phyloP scores from a whole-genome alignment of 2,888 invertebrate species.

The Limnephilus auricula region DNA sequence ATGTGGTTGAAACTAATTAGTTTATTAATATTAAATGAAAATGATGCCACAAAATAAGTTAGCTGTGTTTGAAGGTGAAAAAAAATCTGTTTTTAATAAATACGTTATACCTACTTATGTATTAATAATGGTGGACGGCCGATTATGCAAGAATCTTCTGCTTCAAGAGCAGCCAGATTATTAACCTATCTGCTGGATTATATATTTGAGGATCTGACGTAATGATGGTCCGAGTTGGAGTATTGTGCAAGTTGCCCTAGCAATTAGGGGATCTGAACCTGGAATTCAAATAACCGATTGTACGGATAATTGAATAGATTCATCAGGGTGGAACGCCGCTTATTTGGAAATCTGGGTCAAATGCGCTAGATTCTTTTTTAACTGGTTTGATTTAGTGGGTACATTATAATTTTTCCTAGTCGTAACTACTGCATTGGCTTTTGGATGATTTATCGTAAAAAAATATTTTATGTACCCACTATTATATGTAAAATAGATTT shows the following conservation, averaged over 20 bases:
- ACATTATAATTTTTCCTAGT: background rate
- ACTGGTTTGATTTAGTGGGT: background rate
- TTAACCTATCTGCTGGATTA: background rate
- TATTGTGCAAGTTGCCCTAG: background rate
- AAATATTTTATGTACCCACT: background rate
- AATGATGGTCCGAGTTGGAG: background rate
- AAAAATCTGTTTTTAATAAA: too few species aligned
- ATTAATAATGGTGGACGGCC: too few species aligned
- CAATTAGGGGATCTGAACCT: background rate
- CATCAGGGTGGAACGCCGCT: background rate
- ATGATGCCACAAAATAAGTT: too few species aligned
- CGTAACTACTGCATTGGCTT: background rate
- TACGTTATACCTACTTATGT: too few species aligned
- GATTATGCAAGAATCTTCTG: background rate
- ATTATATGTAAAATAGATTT: too few species aligned
- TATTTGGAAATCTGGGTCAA: background rate
- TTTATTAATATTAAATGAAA: too few species aligned
- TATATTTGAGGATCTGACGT: background rate
- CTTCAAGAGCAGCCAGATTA: background rate
- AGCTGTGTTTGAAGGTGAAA: too few species aligned
- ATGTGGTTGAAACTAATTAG: too few species aligned
- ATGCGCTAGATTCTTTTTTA: background rate
- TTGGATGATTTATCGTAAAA: background rate
- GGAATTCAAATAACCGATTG: background rate
- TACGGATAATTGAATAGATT: background rate